Conservation (phyloP, 2,888 invertebrate genomes). For the Trisateles emortualis region DNA sequence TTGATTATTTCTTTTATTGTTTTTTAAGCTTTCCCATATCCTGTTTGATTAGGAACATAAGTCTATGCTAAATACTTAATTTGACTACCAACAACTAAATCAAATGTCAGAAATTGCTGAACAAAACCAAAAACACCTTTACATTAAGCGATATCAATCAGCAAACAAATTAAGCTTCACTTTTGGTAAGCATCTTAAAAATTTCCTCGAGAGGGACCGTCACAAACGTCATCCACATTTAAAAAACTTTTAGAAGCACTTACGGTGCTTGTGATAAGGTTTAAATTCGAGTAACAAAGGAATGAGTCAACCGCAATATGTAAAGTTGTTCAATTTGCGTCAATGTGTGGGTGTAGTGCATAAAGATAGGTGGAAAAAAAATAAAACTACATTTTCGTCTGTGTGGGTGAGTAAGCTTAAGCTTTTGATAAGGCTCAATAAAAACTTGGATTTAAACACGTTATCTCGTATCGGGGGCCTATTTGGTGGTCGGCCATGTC, state of each 20-base stretch:
- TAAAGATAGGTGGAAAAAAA: slow-evolving; percentile 40
- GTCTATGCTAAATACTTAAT: not conserved
- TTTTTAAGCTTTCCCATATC: not conserved
- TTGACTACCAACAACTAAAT: not conserved
- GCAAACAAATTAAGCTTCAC: slow-evolving; percentile 52
- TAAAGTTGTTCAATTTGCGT: slow-evolving; percentile 22
- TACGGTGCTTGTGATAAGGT: slow-evolving; percentile 2
- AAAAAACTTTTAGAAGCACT: not conserved
- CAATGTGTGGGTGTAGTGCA: slow-evolving; percentile 45
- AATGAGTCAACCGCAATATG: not conserved
- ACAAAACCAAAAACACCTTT: slow-evolving; percentile 40
- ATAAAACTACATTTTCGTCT: slow-evolving; percentile 52
- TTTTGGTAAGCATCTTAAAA: slow-evolving; percentile 57
- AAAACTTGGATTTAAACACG: slow-evolving; percentile 80
- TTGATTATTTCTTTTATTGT: not conserved
- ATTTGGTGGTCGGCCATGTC: slow-evolving; percentile 65
- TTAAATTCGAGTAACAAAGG: slow-evolving; percentile 21
- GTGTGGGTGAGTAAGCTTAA: slow-evolving; percentile 72
- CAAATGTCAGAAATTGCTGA: slow-evolving; percentile 18
- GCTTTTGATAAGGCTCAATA: slow-evolving; percentile 74
- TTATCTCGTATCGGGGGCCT: slow-evolving; percentile 68
- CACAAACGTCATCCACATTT: not conserved
- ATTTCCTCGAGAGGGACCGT: slow-evolving; percentile 41
- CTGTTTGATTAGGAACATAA: not conserved
- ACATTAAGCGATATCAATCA: slow-evolving; percentile 58